Conservation (phyloP, 2,113 vertebrate species). For the Ginglymostoma cirratum region DNA sequence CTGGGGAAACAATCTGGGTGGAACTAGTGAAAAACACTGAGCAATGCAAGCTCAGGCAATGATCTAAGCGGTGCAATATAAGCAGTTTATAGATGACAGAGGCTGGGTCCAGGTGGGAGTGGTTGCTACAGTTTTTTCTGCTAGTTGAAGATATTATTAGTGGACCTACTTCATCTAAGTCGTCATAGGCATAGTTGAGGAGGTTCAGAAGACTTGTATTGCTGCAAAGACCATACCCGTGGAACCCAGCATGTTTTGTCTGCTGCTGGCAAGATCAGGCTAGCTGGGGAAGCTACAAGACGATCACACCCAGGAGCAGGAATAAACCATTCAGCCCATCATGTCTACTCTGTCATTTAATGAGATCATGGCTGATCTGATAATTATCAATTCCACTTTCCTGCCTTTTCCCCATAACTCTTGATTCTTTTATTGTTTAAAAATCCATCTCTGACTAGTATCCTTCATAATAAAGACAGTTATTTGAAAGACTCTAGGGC, state of each 20-base stretch:
- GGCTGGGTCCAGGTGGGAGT: background rate
- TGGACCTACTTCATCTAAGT: background rate
- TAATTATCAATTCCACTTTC: too few species aligned
- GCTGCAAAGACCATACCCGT: background rate
- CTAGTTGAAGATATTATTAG: background rate
- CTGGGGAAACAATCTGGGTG: too few species aligned
- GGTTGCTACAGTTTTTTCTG: background rate
- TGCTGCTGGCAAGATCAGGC: background rate
- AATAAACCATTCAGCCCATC: too few species aligned
- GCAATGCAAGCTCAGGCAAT: background rate
- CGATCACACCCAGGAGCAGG: too few species aligned
- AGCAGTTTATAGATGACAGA: background rate
- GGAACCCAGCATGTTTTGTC: background rate
- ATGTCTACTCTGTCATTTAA: too few species aligned
- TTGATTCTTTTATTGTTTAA: too few species aligned
- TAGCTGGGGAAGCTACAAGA: background rate
- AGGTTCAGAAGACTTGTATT: background rate
- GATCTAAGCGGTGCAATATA: background rate
- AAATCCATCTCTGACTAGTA: too few species aligned
- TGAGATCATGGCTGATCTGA: too few species aligned
- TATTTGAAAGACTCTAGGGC: background rate
- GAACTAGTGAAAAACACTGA: background rate
- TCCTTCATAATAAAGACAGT: background rate
- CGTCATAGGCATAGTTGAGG: background rate
- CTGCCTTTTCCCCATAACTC: too few species aligned